Percentiles rank a stretch among this genome's conserved stretches.
These are phyloP conservation scores for Vulpes vulpes DNA, from an alignment of 2,113 vertebrate genomes.

Conservation along the genomic window DNA sequence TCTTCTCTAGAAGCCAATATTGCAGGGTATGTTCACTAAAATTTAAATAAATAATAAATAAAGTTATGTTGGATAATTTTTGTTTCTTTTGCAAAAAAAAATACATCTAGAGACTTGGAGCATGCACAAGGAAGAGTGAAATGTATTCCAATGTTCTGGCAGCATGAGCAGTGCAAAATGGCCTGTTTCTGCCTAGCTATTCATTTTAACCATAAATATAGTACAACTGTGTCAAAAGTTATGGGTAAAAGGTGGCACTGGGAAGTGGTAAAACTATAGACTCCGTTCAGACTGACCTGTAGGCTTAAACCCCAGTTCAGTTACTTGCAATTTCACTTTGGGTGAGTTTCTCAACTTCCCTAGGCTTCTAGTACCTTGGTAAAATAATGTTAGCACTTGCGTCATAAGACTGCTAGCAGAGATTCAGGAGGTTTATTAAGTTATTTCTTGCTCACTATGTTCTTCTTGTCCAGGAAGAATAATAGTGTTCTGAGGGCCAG, in stretches of 20 bases:
- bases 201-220: background rate
- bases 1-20: background rate
- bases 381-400: conserved; percentile 16
- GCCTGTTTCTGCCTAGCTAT: conserved; percentile 1
- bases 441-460: background rate
- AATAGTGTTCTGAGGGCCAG: background rate
- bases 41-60: background rate
- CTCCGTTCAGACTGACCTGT: background rate
- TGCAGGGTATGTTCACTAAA: background rate
- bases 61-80: background rate
- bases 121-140: background rate
- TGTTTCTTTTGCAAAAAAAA: background rate
- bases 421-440: background rate
- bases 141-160: background rate
- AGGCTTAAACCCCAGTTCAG: background rate
- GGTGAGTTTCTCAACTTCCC: background rate
- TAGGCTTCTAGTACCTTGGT: background rate
- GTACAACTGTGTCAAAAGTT: background rate
- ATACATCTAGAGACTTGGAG: background rate
- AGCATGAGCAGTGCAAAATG: background rate
- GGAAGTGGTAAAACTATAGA: background rate
- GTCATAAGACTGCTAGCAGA: background rate
- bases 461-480: conserved; percentile 32
- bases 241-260: background rate
- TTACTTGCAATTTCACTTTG: background rate